phyloP scores from a whole-genome alignment of 2,888 invertebrate species.

The Falcaria lacertinaria region DNA sequence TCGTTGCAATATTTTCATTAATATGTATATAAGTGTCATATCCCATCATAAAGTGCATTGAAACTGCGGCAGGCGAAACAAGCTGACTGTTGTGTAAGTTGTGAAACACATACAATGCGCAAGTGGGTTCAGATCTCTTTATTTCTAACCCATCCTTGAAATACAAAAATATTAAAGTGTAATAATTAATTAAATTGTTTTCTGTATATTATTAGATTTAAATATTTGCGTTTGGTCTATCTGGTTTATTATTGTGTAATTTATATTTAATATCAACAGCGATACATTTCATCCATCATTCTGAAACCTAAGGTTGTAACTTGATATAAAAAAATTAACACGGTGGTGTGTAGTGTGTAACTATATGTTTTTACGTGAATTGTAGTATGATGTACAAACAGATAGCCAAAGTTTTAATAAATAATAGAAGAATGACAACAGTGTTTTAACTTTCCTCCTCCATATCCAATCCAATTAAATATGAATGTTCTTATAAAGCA shows the following conservation, averaged over 20 bases:
- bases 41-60: too few species aligned
- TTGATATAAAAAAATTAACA: constrained; percentile 66
- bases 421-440: constrained; percentile 56
- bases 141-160: too few species aligned
- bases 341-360: constrained; percentile 64
- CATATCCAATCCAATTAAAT: too few species aligned
- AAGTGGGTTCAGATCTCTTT: too few species aligned
- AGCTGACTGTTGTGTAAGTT: too few species aligned
- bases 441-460: constrained; percentile 9
- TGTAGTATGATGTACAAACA: constrained; percentile 74
- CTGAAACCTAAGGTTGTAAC: constrained; percentile 76
- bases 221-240: too few species aligned
- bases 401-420: constrained; percentile 66
- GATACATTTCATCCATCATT: constrained; percentile 52
- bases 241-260: constrained; percentile 24
- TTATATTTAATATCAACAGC: constrained; percentile 26
- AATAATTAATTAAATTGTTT: too few species aligned
- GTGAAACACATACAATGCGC: too few species aligned
- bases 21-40: not conserved
- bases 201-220: too few species aligned
- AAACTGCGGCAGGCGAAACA: too few species aligned
- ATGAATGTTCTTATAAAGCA: too few species aligned
- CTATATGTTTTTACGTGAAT: constrained; percentile 76
- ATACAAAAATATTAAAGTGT: too few species aligned
- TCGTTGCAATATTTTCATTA: not conserved